phyloP scores from a whole-genome alignment of 2,888 invertebrate genomes.

The Trissonchulus sp. region DNA sequence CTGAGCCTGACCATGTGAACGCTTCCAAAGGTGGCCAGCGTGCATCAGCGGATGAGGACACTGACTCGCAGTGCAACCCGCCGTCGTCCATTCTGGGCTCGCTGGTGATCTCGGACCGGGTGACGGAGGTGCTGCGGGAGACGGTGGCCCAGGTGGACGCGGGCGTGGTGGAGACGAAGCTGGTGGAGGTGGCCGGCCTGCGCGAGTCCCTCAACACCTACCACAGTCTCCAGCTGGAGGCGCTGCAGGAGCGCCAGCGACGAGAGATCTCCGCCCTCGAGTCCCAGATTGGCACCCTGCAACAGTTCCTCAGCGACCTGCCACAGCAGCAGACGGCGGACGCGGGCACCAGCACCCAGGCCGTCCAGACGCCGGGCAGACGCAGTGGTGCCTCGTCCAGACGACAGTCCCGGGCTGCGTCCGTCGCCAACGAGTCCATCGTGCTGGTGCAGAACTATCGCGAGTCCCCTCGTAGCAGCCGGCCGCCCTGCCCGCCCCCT shows the following conservation, averaged over 20 bases:
- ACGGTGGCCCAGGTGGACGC: neutral
- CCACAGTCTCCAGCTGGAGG: neutral
- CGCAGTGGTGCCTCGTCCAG: neutral
- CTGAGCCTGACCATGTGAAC: neutral
- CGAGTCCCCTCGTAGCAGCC: constrained; percentile 12
- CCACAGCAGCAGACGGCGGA: neutral
- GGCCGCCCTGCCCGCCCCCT: neutral
- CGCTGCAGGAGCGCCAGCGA: neutral
- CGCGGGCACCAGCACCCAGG: neutral
- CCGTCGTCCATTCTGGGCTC: neutral
- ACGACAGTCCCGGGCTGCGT: neutral
- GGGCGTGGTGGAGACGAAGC: neutral
- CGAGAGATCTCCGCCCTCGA: neutral
- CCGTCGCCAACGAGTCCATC: neutral
- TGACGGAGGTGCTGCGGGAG: neutral
- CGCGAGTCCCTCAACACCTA: neutral
- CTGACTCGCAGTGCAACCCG: neutral
- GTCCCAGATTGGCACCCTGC: neutral
- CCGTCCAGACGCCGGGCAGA: neutral
- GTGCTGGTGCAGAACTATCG: constrained; percentile 16
- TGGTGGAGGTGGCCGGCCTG: neutral
- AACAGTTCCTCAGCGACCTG: neutral
- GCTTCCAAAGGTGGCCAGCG: neutral
- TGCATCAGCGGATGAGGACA: neutral
- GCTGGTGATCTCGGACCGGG: neutral